Base-by-base conservation (phyloP, 2,113 vertebrate genomes). In the Numida meleagris region DNA sequence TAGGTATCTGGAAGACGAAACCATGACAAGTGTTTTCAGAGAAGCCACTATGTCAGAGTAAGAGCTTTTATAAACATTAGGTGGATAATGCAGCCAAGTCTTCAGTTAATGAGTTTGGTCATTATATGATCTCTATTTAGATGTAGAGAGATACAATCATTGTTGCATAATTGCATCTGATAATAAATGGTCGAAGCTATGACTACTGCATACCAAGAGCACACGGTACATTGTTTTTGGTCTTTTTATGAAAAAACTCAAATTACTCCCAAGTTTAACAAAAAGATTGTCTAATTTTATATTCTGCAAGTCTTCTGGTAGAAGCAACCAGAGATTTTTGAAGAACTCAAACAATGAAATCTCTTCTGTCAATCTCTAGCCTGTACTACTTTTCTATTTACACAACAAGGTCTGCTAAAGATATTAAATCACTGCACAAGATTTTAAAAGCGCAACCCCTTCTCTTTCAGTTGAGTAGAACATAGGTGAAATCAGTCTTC, bases 11-110 rank as follows among this genome's bases (percentile, higher is more conserved):
- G 77, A 92, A 94, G 92, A 94, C 1, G 18, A 31, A 94, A 95
- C 81, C 36, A 50, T 96, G 95, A 88, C 45, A 96, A 96, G 23
- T 18, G 38, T 75, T 78, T n/a, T 43, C 16, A 89, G 53, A 84
- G 82, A 79, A 92, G 29, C 2, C 4, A 72, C 57, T 82, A 29
- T 1, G 1, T 80, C 82, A 90, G 12, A 81, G 25, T 38, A 65
- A 62, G 77, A 94, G 23, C 20, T 84, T 53, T 43, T 67, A 53
- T 24, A 96, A 94, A 34, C 0, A 0, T 86, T 55, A 14, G 0
- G 51, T 66, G n/a, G 43, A 86, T 93, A 62, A 85, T 82, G 31
- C 5, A 80, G n/a, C 90, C 67, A 91, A 88, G 73, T 59, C 17
- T 34, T 67, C 90, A 77, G 3, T 86, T 91, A 92, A 96, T 86